Evolutionary conservation across 2,888 invertebrate species (phyloP), one percentile per base, ranked within the genome.

Genomic region (Lasioglossum malachurum): DNA sequence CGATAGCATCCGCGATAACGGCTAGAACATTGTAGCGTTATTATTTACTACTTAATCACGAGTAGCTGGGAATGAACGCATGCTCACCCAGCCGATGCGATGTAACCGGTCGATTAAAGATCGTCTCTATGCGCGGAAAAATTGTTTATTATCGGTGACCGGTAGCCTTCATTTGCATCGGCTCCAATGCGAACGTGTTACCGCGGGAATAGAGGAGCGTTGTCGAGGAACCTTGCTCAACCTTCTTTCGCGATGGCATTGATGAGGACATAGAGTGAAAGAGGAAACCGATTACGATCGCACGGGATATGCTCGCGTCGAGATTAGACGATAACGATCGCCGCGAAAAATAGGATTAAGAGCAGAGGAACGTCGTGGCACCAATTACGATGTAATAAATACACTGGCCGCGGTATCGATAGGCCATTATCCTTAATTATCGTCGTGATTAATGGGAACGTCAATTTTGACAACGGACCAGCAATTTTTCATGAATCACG

Each of bases 61-160:
- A 38, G 41, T 2, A 23, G 41, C 71, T 41, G 41, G 41, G 38
- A 69, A 71, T 16, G n/a, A 2, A 41, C 71, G 23, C 4, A 12
- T 4, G 57, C n/a, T 57, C n/a, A n/a, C 10, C 12, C 7, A n/a
- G 41, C n/a, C 41, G 41, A 41, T 41, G 41, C 41, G 41, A 41
- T 71, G 41, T 71, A 41, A 14, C 71, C 71, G 12, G 71, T n/a
- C 41, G 71, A 75, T 75, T 75, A 75, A 75, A 1, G 57, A 14
- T 75, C 75, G 38, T 75, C 75, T 38, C 57, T 75, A 75, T 35
- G 75, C 49, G 53, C 16, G 38, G 38, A 75, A 75, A 75, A 75
- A 75, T 75, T 75, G 75, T 75, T 41, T n/a, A 57, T n/a, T 53
- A n/a, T 71, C 71, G n/a, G n/a, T 53, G 75, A 38, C 57, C 57